Evolutionary conservation across 1,140 invertebrate species (phyloP), one percentile per base, ranked within the genome.

Genomic region (Solen grandis): DNA sequence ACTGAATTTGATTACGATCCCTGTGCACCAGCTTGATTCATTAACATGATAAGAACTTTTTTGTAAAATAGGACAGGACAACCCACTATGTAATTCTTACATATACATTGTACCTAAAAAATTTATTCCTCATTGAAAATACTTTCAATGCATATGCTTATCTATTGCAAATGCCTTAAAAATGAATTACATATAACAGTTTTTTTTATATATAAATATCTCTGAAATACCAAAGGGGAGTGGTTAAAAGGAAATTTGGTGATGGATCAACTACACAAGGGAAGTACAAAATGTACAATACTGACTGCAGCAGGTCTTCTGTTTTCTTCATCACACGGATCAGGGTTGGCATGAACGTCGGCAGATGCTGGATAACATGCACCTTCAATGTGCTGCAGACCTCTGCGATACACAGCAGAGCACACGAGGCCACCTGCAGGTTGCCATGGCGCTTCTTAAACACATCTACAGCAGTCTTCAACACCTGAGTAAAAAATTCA

Each of bases 391-490:
- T 94, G 50, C 93, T 82, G 57, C 89, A 91, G 16, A 97, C 90
- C 92, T 98, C 96, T 0, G 96, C 96, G 4, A 97, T 93, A 88
- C 96, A 97, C 29, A 97, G 93, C 22, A 96, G 94, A 14, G 87
- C 87, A 75, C 89, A 88, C 0, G 90, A 86, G 13, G 78, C 79
- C 16, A 92, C 84, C 19, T 84, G 83, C 4, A 83, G 63, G 57
- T 81, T 88, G 25, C 72, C 82, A 13, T 41, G 29, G 5, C 76
- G 52, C 2, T 80, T 55, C n/a, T 66, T 79, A 29, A 90, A 85
- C 31, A 88, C 83, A 29, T 86, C 46, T 2, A 84, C 82, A 16
- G 87, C 74, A 19, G 87, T 66, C 29, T 85, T 81, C 65, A 93
- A 77, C 19, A 91, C 85, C 87, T 90, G 57, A 27, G 84, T 8